A percentile compares a stretch with the other conserved stretches of the same genome.
phyloP scores from a whole-genome alignment of 2,797 vertebrate species.

The Amblyraja radiata region DNA sequence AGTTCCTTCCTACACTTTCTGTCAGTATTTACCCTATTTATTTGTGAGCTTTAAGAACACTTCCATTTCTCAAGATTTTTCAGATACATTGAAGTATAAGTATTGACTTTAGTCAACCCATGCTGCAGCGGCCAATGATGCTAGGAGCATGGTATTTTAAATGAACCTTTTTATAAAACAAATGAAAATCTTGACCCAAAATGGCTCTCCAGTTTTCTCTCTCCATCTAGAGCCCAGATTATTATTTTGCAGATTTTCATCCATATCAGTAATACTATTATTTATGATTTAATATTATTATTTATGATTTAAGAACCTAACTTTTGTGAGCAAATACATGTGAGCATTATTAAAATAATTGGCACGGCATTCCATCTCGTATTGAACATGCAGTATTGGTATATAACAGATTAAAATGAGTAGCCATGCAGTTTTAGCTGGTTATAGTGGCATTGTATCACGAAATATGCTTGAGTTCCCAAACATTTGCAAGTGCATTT shows the following conservation, averaged over 20 bases:
- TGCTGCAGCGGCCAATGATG: neutral
- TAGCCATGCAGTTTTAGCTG: neutral
- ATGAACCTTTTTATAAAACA: too few species aligned
- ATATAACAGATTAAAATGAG: neutral
- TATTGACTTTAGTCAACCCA: neutral
- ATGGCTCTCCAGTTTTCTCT: neutral
- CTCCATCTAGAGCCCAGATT: neutral
- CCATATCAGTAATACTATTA: neutral
- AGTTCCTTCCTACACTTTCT: too few species aligned
- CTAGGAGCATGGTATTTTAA: neutral
- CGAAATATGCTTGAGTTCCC: neutral
- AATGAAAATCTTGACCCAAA: too few species aligned
- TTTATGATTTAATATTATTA: neutral
- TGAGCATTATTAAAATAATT: neutral
- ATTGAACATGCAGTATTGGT: neutral
- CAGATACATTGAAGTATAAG: neutral
- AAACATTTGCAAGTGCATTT: neutral
- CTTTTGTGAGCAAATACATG: neutral
- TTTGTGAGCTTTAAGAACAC: neutral
- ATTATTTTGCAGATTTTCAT: neutral
- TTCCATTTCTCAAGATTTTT: neutral
- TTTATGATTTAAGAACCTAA: neutral
- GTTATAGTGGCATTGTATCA: neutral
- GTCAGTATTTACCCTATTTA: neutral
- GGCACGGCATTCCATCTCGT: neutral